Percentiles rank a stretch among this genome's conserved stretches.
Evolutionary conservation across 2,113 vertebrate genomes (phyloP).

Genomic region (Epinephelus moara): DNA sequence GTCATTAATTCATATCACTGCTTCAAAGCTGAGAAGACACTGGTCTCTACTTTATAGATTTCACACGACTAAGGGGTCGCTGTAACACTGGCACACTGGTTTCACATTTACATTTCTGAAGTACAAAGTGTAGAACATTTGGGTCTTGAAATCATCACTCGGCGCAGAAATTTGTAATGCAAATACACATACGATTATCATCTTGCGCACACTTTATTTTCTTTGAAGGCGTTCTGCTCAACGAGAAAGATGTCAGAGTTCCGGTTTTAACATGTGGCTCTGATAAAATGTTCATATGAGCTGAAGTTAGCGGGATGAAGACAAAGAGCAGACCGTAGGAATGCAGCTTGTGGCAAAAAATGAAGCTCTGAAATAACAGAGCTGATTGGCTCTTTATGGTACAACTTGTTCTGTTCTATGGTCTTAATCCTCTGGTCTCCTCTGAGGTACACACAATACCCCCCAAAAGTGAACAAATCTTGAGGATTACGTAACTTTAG

Average conservation of each 20-base stretch:
- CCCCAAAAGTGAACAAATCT: no score
- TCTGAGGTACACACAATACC: no score
- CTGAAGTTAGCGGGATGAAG: not conserved
- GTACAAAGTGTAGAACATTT: not conserved
- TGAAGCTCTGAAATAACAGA: not conserved
- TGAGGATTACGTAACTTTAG: no score
- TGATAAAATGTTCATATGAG: conserved; percentile 14
- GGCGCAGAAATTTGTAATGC: not conserved
- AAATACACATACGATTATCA: not conserved
- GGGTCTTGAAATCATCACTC: not conserved
- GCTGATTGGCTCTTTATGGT: not conserved
- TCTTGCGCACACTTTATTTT: no score
- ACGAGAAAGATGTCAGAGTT: not conserved
- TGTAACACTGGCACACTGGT: no score
- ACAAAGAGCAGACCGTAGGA: not conserved
- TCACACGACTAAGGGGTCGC: no score
- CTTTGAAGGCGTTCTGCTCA: not conserved
- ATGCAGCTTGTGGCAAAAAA: not conserved
- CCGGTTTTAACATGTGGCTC: conserved; percentile 5
- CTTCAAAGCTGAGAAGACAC: not conserved
- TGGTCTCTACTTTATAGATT: not conserved
- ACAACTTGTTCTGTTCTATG: not conserved
- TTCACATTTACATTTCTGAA: not conserved
- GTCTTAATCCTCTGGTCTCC: not conserved
- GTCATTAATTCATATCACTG: no score